Evolutionary conservation across 2,113 vertebrate genomes (phyloP), one percentile per base, ranked within the genome.

Genomic region (Sturnus vulgaris): DNA sequence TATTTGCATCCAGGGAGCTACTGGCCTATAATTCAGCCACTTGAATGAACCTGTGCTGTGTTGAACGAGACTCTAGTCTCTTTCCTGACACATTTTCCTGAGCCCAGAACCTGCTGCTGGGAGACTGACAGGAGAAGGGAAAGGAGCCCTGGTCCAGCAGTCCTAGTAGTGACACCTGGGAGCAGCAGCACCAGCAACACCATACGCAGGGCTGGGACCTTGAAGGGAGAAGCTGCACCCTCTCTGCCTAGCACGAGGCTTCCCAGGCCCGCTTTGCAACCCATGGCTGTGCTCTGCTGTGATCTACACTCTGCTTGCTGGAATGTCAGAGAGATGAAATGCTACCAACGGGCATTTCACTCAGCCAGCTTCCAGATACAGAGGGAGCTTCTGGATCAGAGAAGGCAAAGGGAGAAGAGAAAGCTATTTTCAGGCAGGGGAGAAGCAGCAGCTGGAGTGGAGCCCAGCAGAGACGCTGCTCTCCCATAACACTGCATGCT

Each of bases 1-100:
- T 91, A 96, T 91, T 94, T 96, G 86, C 66, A 71, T 63, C 35
- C 64, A 68, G 47, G 13, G 47, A 95, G 47, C 61, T 82, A 88
- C 80, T 85, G 78, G 88, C 18, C 55, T 83, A 16, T 59, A 96
- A 96, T 92, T 94, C 91, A 94, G 90, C 27, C 5, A 24, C 86
- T 86, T 92, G 69, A 95, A 95, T 52, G 42, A 96, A 68, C 76
- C 72, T 86, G 61, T 4, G 2, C 42, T 65, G 56, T 28, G 73
- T 56, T 94, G 50, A 95, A 90, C 55, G 82, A 88, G 35, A 59
- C 61, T 82, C 61, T 82, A 73, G 64, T 56, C 28, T 56, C 28
- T 59, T 92, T 79, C 77, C 79, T 70, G 77, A 92, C 44, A 77
- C 49, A 37, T 94, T 49, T 92, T 92, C 79, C 84, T 33, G 59